Evolutionary conservation across 2,113 vertebrate genomes (phyloP).

Genomic region (Cryptotis parvus): DNA sequence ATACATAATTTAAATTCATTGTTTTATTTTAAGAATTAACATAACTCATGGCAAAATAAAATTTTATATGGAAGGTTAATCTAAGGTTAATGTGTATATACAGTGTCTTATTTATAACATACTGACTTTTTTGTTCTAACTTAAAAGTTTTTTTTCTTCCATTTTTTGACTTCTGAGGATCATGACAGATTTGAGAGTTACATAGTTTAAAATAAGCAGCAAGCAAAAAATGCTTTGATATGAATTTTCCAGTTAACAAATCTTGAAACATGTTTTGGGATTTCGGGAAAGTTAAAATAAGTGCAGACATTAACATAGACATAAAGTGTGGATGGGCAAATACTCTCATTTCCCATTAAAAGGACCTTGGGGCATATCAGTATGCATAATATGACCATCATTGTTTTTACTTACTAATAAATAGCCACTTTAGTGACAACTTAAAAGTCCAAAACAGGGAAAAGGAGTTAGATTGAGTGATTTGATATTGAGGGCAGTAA

Average conservation of each 20-base stretch:
- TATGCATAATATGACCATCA: conserved; percentile 77
- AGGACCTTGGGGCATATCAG: conserved; percentile 64
- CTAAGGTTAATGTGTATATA: conserved; percentile 19
- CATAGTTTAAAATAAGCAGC: conserved; percentile 63
- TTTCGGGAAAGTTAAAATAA: conserved; percentile 76
- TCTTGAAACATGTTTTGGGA: conserved; percentile 68
- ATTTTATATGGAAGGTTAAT: conserved; percentile 36
- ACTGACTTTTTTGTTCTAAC: conserved; percentile 15
- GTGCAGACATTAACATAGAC: conserved; percentile 72
- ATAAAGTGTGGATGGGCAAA: conserved; percentile 71
- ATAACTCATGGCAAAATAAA: conserved; percentile 54
- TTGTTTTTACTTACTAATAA: conserved; percentile 81
- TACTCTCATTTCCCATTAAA: conserved; percentile 74
- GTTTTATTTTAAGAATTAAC: conserved; percentile 56
- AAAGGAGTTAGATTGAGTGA: conserved; percentile 63
- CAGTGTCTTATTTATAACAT: conserved; percentile 38
- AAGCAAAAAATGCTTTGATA: conserved; percentile 53
- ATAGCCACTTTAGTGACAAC: conserved; percentile 75
- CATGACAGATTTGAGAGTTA: conserved; percentile 45
- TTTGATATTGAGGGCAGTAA: conserved; percentile 65
- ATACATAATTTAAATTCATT: conserved; percentile 45
- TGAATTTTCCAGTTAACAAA: conserved; percentile 79
- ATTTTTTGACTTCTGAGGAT: conserved; percentile 56
- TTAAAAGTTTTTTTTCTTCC: neutral
- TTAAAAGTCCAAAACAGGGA: conserved; percentile 55